Evolutionary conservation across 2,113 vertebrate genomes (phyloP).

Genomic region (Sporophila hypoxantha): DNA sequence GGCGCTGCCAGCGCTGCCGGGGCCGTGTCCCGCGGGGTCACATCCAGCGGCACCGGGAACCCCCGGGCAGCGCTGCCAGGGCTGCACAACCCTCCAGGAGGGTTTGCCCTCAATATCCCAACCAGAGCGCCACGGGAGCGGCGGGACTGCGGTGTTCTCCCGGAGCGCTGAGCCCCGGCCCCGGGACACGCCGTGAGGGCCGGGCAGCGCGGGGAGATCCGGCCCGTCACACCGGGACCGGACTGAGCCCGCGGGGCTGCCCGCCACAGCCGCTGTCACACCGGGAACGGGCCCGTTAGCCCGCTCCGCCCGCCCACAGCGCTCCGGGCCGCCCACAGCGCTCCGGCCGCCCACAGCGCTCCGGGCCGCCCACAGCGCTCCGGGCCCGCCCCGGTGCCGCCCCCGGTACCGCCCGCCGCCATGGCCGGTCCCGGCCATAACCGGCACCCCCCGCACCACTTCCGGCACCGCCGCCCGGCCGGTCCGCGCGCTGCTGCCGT

Average conservation of each 20-base stretch:
- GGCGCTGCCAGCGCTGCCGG: background rate
- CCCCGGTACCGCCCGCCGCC: no score
- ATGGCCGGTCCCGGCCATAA: no score
- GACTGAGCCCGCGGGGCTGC: fast-evolving
- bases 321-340: no score
- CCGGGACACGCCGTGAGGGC: background rate
- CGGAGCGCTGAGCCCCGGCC: background rate
- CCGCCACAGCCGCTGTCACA: fast-evolving
- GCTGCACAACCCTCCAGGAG: background rate
- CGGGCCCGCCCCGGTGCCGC: no score
- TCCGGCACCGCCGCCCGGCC: no score
- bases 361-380: no score
- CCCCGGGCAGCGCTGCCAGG: background rate
- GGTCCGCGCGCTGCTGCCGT: no score
- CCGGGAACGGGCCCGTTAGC: fast-evolving
- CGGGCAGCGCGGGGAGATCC: background rate
- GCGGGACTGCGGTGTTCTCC: fast-evolving
- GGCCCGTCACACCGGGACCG: background rate
- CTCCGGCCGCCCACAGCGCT: no score
- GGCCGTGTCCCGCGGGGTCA: background rate
- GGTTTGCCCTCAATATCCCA: background rate
- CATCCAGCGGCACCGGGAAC: background rate
- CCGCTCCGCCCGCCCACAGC: no score
- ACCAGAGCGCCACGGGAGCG: background rate
- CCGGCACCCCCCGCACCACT: no score